phyloP scores from a whole-genome alignment of 2,888 invertebrate species.

The Hipparchia sbordonii region DNA sequence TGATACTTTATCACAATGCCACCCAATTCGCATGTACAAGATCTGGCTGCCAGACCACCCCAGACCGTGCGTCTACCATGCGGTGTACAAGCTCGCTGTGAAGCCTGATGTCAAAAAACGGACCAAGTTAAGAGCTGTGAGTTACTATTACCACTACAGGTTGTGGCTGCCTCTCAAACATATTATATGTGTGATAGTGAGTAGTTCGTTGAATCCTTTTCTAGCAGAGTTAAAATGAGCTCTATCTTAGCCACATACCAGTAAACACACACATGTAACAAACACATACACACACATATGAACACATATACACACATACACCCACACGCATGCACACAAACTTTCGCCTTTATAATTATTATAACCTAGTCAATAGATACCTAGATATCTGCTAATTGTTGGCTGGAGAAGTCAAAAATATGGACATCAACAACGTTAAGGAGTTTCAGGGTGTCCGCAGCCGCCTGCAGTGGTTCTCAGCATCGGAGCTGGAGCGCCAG shows the following conservation, averaged over 20 bases:
- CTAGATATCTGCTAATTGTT: neutral
- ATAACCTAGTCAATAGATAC: neutral
- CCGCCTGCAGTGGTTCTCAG: constrained; percentile 61
- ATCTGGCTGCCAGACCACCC: constrained; percentile 64
- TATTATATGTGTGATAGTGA: no score
- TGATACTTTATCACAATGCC: constrained; percentile 52
- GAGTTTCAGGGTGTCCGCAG: constrained; percentile 52
- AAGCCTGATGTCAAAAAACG: constrained; percentile 63
- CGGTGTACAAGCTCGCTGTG: constrained; percentile 60
- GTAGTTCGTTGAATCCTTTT: no score
- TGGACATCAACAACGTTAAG: neutral
- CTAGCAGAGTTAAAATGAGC: no score
- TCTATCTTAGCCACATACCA: no score
- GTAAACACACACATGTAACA: no score
- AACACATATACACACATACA: no score
- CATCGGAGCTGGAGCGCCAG: constrained; percentile 61
- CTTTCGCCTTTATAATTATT: no score
- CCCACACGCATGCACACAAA: no score
- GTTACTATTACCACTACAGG: constrained; percentile 14
- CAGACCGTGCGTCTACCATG: constrained; percentile 58
- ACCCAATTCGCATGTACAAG: constrained; percentile 63
- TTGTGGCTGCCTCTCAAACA: no score
- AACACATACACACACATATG: no score
- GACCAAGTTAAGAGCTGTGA: constrained; percentile 54
- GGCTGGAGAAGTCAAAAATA: neutral